These are phyloP conservation scores for Sinella curviseta DNA, from an alignment of 1,140 invertebrate genomes.

Conservation along the genomic window DNA sequence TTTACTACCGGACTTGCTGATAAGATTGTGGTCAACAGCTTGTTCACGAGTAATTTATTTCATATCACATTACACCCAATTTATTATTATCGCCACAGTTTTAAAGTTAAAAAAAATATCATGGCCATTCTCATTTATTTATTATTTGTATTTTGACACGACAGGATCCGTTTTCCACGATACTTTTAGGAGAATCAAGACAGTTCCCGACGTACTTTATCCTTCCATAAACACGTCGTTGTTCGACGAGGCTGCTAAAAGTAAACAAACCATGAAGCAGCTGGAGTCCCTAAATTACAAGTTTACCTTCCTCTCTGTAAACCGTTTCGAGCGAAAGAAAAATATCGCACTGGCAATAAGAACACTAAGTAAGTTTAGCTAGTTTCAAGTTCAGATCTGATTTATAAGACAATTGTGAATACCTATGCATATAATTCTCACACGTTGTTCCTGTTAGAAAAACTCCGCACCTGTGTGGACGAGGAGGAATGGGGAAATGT, in stretches of 20 bases:
- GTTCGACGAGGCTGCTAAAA: conserved; percentile 65
- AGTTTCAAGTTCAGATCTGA: conserved; percentile 56
- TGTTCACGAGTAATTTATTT: conserved; percentile 69
- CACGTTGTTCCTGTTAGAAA: conserved; percentile 36
- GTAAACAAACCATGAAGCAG: conserved; percentile 50
- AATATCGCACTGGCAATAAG: conserved; percentile 81
- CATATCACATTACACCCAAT: background rate
- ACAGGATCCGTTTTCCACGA: conserved; percentile 74
- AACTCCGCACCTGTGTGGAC: conserved; percentile 53
- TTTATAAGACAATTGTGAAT: too few relatives aligned
- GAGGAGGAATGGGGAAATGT: conserved; percentile 64
- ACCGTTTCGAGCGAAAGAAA: conserved; percentile 97
- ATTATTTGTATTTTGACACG: conserved; percentile 20
- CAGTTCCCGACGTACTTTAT: conserved; percentile 81
- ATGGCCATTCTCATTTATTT: background rate
- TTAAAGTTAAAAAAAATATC: background rate
- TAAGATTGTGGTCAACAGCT: conserved; percentile 90
- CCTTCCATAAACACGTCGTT: conserved; percentile 84
- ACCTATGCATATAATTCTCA: too few relatives aligned
- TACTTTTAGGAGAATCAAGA: conserved; percentile 74
- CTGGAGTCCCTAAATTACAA: conserved; percentile 55
- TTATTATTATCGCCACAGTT: too few relatives aligned
- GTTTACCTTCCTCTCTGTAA: conserved; percentile 86
- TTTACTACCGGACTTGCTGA: conserved; percentile 81
- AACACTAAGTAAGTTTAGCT: conserved; percentile 73